A percentile compares a stretch with the other conserved stretches of the same genome.
Conservation (phyloP, 2,113 vertebrate species). For the Cyprinodon tularosa region DNA sequence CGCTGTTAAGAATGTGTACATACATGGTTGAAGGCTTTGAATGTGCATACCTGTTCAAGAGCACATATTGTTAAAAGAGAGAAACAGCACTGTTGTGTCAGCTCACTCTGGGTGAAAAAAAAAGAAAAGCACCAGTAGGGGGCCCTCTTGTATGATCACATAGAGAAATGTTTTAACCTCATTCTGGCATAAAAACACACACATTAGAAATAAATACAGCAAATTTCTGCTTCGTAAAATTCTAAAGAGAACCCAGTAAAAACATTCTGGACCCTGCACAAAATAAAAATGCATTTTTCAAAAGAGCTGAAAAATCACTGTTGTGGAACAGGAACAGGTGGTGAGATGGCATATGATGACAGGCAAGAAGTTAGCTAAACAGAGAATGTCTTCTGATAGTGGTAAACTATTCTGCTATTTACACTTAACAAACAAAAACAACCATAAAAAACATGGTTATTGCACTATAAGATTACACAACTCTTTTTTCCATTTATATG, state of each 20-base stretch:
- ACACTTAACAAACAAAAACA: background rate
- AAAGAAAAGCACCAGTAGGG: constrained; percentile 64
- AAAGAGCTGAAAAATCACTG: constrained; percentile 50
- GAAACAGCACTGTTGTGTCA: background rate
- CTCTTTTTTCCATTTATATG: no score
- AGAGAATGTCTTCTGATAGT: constrained; percentile 42
- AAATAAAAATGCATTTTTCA: no score
- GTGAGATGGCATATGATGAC: constrained; percentile 63
- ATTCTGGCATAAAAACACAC: constrained; percentile 11
- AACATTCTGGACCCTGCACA: background rate
- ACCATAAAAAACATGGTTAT: background rate
- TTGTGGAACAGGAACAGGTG: constrained; percentile 56
- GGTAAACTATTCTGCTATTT: constrained; percentile 27
- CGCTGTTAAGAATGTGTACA: background rate
- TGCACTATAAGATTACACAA: no score
- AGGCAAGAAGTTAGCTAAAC: constrained; percentile 49
- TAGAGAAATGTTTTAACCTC: background rate
- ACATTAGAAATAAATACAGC: constrained; percentile 6
- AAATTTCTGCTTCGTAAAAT: background rate
- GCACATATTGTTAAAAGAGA: background rate
- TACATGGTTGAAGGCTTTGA: background rate
- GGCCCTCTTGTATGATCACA: constrained; percentile 72
- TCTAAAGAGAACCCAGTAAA: background rate
- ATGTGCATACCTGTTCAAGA: background rate
- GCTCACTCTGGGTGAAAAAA: background rate